These are phyloP conservation scores for Nematopogon swammerdamellus DNA, from an alignment of 2,888 invertebrate genomes.

Conservation along the genomic window DNA sequence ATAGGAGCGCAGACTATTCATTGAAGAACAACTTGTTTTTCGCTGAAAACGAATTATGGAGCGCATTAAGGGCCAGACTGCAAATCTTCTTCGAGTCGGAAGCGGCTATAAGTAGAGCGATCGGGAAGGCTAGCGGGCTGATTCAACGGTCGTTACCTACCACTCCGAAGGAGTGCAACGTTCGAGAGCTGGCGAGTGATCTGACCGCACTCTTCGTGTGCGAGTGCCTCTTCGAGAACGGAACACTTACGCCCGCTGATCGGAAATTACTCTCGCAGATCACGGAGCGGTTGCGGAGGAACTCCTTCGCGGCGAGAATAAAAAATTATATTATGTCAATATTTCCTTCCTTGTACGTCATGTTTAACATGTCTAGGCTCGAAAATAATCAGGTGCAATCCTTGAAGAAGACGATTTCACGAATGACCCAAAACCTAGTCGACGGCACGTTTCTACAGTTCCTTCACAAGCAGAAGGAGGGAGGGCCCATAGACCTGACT, in stretches of 20 bases:
- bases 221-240: not conserved
- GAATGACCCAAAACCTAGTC: not conserved
- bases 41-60: slow-evolving; percentile 47
- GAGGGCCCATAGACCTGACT: not conserved
- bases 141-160: not conserved
- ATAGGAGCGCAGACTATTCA: slow-evolving; percentile 53
- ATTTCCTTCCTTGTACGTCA: slow-evolving; percentile 37
- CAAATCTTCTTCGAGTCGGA: not conserved
- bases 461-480: not conserved
- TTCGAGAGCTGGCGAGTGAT: not conserved
- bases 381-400: not conserved
- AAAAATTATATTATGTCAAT: slow-evolving; percentile 40
- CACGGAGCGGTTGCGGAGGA: slow-evolving; percentile 26
- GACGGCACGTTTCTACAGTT: not conserved
- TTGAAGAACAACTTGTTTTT: slow-evolving; percentile 53
- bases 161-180: not conserved
- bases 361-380: slow-evolving; percentile 21
- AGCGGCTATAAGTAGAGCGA: not conserved
- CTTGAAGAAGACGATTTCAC: not conserved
- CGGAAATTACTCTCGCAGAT: slow-evolving; percentile 23
- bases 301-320: slow-evolving; percentile 25
- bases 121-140: not conserved
- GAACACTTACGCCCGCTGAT: not conserved
- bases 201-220: not conserved
- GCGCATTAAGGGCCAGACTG: slow-evolving; percentile 22